phyloP scores from a whole-genome alignment of 2,797 vertebrate genomes.

The Myiotriccus ornatus region DNA sequence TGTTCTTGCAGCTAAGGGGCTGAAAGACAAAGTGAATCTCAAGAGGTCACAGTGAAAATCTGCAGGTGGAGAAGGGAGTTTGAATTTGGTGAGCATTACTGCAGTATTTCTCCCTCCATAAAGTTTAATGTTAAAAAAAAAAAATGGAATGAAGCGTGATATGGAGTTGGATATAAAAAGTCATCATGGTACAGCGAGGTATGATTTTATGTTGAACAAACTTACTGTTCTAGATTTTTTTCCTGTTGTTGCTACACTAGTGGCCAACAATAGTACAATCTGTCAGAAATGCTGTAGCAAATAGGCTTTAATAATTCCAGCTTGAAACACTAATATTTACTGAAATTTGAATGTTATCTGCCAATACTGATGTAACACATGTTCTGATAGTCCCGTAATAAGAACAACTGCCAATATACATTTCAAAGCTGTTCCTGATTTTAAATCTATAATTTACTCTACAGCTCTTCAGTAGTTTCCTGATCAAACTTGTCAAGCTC shows the following conservation, averaged over 20 bases:
- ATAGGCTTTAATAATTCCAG: not conserved
- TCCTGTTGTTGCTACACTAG: not conserved
- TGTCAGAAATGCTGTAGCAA: not conserved
- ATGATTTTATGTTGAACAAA: not conserved
- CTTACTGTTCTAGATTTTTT: not conserved
- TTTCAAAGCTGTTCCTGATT: slow-evolving; percentile 20
- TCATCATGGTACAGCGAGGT: not conserved
- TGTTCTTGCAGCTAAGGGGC: not conserved
- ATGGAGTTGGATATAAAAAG: not conserved
- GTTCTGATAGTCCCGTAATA: not conserved
- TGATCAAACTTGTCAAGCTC: not conserved
- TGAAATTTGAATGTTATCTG: not conserved
- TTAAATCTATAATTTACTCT: slow-evolving; percentile 28
- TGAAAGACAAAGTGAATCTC: not conserved
- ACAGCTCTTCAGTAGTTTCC: not conserved
- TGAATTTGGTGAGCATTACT: not conserved
- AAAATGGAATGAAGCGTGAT: not conserved
- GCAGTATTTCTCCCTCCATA: not conserved
- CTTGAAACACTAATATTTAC: not conserved
- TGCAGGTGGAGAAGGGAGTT: not conserved
- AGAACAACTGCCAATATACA: not conserved
- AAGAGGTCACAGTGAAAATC: not conserved
- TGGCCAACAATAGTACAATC: not conserved
- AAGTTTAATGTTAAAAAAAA: not conserved
- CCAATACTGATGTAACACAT: not conserved